phyloP scores from a whole-genome alignment of 2,113 vertebrate species.

The Planiliza haematocheilus region DNA sequence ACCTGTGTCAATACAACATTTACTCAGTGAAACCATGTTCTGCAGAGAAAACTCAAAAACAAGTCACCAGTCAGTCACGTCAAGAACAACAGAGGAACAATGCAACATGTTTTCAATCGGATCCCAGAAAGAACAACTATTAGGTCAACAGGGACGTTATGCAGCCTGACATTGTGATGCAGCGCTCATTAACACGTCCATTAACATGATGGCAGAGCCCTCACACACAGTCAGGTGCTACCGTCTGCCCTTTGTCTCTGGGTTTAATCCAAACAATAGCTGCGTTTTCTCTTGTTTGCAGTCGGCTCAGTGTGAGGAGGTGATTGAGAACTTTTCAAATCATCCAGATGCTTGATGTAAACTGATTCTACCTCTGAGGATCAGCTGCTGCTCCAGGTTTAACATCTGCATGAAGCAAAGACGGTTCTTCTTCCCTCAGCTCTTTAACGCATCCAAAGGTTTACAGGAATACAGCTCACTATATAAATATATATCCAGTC shows the following conservation, averaged over 20 bases:
- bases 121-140: not conserved
- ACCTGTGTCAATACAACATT: not conserved
- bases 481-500: too few relatives aligned
- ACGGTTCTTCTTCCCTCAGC: too few relatives aligned
- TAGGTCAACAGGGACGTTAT: not conserved
- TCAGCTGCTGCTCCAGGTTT: too few relatives aligned
- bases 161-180: not conserved
- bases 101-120: not conserved
- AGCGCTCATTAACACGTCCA: not conserved
- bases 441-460: too few relatives aligned
- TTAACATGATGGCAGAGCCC: not conserved
- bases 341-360: too few relatives aligned
- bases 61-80: not conserved
- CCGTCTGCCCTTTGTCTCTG: not conserved
- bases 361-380: too few relatives aligned
- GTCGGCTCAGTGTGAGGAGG: too few relatives aligned
- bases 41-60: conserved; percentile 12
- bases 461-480: too few relatives aligned
- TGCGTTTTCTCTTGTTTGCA: too few relatives aligned
- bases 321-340: too few relatives aligned
- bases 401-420: too few relatives aligned
- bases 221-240: not conserved
- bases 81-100: too few relatives aligned
- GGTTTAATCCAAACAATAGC: not conserved
- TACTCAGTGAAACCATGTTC: not conserved